These are phyloP conservation scores for Phrynocephalus forsythii DNA, from an alignment of 2,797 vertebrate species.

Conservation along the genomic window DNA sequence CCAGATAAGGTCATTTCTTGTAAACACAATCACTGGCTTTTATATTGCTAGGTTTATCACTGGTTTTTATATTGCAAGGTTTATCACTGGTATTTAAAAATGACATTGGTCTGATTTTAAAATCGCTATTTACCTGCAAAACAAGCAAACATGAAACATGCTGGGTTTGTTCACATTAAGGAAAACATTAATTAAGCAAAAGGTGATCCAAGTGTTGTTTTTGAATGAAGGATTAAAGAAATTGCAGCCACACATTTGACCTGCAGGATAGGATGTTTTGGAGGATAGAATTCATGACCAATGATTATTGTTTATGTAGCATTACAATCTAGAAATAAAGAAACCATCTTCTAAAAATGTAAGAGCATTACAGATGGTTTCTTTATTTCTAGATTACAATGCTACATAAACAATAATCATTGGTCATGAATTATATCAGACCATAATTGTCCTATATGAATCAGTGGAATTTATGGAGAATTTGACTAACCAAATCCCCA, in stretches of 20 bases:
- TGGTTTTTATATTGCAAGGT: background rate
- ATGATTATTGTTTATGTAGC: background rate
- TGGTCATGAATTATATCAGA: background rate
- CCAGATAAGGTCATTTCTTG: background rate
- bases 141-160: background rate
- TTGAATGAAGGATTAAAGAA: background rate
- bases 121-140: background rate
- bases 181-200: background rate
- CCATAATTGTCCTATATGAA: too few relatives aligned
- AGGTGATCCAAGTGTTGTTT: background rate
- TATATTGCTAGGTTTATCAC: background rate
- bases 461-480: too few relatives aligned
- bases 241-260: background rate
- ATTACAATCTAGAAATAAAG: background rate
- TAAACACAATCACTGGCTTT: background rate
- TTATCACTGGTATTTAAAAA: background rate
- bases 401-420: background rate
- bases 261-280: background rate
- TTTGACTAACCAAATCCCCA: too few relatives aligned
- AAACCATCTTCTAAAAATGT: background rate
- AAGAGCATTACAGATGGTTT: background rate
- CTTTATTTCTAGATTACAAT: background rate
- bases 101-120: background rate
- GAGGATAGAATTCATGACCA: too few relatives aligned
- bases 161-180: background rate